phyloP scores from a whole-genome alignment of 1,140 invertebrate species.

The Platyscapa corneri region DNA sequence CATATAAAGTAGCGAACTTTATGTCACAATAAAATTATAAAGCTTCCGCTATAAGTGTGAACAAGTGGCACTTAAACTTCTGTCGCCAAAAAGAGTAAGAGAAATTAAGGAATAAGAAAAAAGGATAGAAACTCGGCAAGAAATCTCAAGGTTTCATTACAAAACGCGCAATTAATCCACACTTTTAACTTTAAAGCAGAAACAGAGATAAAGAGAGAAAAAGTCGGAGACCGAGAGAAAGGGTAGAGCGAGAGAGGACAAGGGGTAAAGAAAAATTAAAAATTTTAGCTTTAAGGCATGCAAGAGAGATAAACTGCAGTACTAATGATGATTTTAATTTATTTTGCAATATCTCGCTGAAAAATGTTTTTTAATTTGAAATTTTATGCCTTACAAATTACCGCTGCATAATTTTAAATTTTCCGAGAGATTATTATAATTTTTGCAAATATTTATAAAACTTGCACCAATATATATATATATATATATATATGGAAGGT shows the following conservation, averaged over 20 bases:
- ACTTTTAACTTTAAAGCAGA: slow-evolving; percentile 43
- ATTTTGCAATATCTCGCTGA: not conserved
- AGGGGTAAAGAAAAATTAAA: not conserved
- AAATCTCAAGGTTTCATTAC: slow-evolving; percentile 42
- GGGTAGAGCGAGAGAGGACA: not conserved
- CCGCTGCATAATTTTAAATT: not conserved
- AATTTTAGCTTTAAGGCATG: not conserved
- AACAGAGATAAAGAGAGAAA: not conserved
- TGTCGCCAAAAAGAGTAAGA: not conserved
- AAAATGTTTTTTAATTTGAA: not conserved
- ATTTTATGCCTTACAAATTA: not conserved
- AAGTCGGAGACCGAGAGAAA: not conserved
- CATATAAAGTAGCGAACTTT: slow-evolving; percentile 46
- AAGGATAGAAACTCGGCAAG: not conserved
- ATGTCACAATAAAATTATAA: slow-evolving; percentile 48
- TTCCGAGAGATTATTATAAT: not conserved
- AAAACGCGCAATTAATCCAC: slow-evolving; percentile 31
- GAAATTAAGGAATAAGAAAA: not conserved
- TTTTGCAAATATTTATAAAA: no score
- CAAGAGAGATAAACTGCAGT: not conserved
- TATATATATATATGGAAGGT: no score
- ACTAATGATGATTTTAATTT: not conserved
- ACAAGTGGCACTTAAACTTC: slow-evolving; percentile 26
- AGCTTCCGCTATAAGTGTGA: slow-evolving; percentile 32
- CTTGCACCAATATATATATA: no score